phyloP scores from a whole-genome alignment of 2,888 invertebrate species.

The Choristoneura rosaceana region DNA sequence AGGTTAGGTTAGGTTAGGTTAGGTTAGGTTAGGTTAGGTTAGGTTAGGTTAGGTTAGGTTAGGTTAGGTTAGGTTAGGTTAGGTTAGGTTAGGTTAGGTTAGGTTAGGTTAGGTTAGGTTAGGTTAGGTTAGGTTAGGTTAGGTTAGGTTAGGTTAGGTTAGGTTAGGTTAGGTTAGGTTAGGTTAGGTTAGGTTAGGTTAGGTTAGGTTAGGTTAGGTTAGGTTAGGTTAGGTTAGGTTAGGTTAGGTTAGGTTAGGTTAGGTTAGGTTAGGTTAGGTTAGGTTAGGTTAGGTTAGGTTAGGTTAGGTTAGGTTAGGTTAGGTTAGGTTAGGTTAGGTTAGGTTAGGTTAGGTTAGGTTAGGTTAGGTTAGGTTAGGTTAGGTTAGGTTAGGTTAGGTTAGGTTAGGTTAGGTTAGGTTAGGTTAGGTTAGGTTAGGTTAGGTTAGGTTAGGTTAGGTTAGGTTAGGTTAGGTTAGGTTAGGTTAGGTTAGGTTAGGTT shows the following conservation, averaged over 20 bases:
- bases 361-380: conserved; percentile 47
- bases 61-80: conserved; percentile 41
- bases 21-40: conserved; percentile 39
- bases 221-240: conserved; percentile 45
- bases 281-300: conserved; percentile 49
- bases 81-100: conserved; percentile 41
- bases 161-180: conserved; percentile 30
- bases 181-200: conserved; percentile 26
- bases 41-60: conserved; percentile 43
- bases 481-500: conserved; percentile 37
- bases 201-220: conserved; percentile 40
- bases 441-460: conserved; percentile 35
- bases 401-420: conserved; percentile 47
- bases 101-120: conserved; percentile 42
- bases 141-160: conserved; percentile 35
- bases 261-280: conserved; percentile 48
- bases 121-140: conserved; percentile 42
- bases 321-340: conserved; percentile 46
- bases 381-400: conserved; percentile 47
- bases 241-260: conserved; percentile 47
- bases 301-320: conserved; percentile 48
- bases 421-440: conserved; percentile 42
- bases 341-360: conserved; percentile 46
- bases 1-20: conserved; percentile 40
- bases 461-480: conserved; percentile 30